A percentile compares a stretch with the other conserved stretches of the same genome.
Conservation (phyloP, 2,888 invertebrate species). For the Torymus tubicola region DNA sequence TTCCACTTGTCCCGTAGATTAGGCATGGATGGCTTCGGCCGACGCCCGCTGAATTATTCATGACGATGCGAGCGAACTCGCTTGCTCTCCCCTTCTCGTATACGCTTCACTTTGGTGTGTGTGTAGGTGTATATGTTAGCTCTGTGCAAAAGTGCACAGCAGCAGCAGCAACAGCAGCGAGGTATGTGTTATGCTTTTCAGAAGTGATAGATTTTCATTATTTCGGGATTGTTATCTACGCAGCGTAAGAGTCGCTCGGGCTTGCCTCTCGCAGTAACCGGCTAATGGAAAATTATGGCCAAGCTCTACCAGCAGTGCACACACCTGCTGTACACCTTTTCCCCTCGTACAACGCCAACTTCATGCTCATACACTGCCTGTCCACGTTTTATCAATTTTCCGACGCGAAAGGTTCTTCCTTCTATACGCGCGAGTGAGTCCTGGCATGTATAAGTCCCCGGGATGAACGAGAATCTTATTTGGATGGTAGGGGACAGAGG, state of each 20-base stretch:
- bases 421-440: too few relatives aligned
- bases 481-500: neutral
- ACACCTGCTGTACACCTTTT: constrained; percentile 38
- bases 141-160: neutral
- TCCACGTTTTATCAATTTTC: constrained; percentile 52
- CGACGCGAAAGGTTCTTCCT: too few relatives aligned
- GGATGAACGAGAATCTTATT: constrained; percentile 48
- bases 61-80: constrained; percentile 23
- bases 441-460: neutral
- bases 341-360: neutral
- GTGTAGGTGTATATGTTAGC: too few relatives aligned
- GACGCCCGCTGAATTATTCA: constrained; percentile 58
- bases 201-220: constrained; percentile 60
- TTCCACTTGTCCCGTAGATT: constrained; percentile 60
- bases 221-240: constrained; percentile 56
- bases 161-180: neutral
- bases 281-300: constrained; percentile 54
- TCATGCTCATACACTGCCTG: neutral
- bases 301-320: neutral
- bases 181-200: constrained; percentile 52
- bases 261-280: neutral
- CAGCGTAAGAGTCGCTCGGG: constrained; percentile 1
- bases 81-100: neutral
- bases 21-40: constrained; percentile 59
- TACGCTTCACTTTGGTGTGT: too few relatives aligned